phyloP scores from a whole-genome alignment of 2,888 invertebrate genomes.

The Polydrusus tereticollis region DNA sequence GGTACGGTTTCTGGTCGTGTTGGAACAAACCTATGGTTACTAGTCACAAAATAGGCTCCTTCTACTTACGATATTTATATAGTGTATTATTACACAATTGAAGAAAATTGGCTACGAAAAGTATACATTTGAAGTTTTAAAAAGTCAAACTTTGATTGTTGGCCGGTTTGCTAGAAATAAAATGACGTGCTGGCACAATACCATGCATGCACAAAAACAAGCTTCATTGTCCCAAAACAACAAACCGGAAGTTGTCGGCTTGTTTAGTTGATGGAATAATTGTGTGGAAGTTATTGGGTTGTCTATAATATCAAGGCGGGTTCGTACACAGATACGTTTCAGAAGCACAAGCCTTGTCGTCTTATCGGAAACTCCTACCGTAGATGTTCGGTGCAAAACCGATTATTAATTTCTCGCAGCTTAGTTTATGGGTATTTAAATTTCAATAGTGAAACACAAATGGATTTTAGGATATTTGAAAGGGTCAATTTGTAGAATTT shows the following conservation, averaged over 20 bases:
- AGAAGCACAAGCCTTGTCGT: background rate
- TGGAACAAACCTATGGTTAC: too few species aligned
- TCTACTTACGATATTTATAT: too few species aligned
- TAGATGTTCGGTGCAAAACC: background rate
- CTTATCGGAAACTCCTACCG: background rate
- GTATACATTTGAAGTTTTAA: too few species aligned
- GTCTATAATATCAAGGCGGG: conserved; percentile 4
- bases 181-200: too few species aligned
- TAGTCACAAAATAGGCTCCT: too few species aligned
- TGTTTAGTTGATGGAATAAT: conserved; percentile 22
- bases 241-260: background rate
- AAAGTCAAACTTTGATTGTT: too few species aligned
- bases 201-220: background rate
- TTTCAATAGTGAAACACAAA: background rate
- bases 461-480: background rate
- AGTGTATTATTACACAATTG: too few species aligned
- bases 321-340: conserved; percentile 13
- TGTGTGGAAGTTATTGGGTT: conserved; percentile 22
- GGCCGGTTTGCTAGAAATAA: too few species aligned
- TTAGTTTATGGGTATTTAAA: background rate
- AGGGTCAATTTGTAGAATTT: too few species aligned
- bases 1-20: too few species aligned
- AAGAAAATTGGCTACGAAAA: too few species aligned
- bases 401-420: conserved; percentile 7
- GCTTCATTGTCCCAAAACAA: background rate